phyloP scores from a whole-genome alignment of 2,888 invertebrate genomes.

The Microdon myrmicae region DNA sequence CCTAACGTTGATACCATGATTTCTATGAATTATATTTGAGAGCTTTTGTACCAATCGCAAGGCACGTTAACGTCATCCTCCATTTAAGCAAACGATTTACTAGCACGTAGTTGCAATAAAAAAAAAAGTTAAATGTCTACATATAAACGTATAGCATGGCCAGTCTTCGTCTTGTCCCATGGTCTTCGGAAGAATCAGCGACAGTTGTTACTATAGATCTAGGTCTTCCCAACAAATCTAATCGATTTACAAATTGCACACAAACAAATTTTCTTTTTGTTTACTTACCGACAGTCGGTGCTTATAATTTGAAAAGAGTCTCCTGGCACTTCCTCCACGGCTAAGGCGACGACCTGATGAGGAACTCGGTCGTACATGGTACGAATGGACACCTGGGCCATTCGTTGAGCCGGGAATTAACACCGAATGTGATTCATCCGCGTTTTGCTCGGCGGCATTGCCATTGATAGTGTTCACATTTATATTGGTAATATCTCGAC shows the following conservation, averaged over 20 bases:
- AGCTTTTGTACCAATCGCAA: too few relatives aligned
- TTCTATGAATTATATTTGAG: too few relatives aligned
- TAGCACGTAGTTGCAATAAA: too few relatives aligned
- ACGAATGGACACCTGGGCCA: constrained; percentile 16
- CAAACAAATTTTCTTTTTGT: not conserved
- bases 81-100: too few relatives aligned
- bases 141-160: too few relatives aligned
- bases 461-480: constrained; percentile 70
- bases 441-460: constrained; percentile 41
- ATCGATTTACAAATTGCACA: constrained; percentile 21
- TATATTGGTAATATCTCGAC: constrained; percentile 73
- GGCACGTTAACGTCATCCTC: too few relatives aligned
- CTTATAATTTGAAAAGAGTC: constrained; percentile 70
- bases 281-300: constrained; percentile 73
- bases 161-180: too few relatives aligned
- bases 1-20: too few relatives aligned
- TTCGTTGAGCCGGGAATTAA: constrained; percentile 69
- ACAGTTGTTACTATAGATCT: too few relatives aligned
- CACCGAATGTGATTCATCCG: constrained; percentile 68
- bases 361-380: constrained; percentile 19
- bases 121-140: too few relatives aligned
- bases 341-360: constrained; percentile 31
- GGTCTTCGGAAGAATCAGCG: too few relatives aligned
- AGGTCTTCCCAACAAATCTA: too few relatives aligned
- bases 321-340: constrained; percentile 55